Evolutionary conservation across 2,113 vertebrate species (phyloP).

Genomic region (Phyllopteryx taeniolatus): DNA sequence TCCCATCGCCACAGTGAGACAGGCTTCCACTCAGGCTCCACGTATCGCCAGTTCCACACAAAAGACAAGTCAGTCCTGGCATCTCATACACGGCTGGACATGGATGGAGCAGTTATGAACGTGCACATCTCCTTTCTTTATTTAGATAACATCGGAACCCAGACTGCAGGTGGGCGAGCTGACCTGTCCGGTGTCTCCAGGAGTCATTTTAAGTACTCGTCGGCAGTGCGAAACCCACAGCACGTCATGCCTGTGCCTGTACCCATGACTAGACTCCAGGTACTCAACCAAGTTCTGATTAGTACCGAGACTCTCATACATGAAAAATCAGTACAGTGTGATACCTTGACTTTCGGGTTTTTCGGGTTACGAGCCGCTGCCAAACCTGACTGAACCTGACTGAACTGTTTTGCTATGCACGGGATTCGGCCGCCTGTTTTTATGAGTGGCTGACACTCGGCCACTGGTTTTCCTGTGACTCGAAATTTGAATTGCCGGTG

Average conservation of each 20-base stretch:
- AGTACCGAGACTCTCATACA: background rate
- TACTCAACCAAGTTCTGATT: slow-evolving; percentile 26
- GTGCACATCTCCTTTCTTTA: rapidly evolving
- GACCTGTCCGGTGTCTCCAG: slow-evolving; percentile 57
- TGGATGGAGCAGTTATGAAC: background rate
- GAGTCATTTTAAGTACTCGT: slow-evolving; percentile 82
- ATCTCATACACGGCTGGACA: background rate
- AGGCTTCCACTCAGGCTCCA: slow-evolving; percentile 86
- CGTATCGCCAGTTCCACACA: slow-evolving; percentile 71
- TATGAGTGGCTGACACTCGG: too few species aligned
- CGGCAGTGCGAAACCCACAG: slow-evolving; percentile 72
- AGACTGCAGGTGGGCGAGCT: slow-evolving; percentile 78
- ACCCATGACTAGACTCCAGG: slow-evolving; percentile 70
- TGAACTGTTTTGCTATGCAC: too few species aligned
- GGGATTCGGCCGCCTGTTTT: too few species aligned
- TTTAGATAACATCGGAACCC: slow-evolving; percentile 89
- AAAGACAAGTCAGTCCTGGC: slow-evolving; percentile 79
- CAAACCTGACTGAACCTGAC: too few species aligned
- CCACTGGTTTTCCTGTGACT: too few species aligned
- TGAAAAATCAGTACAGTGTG: background rate
- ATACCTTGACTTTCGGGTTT: too few species aligned
- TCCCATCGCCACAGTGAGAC: slow-evolving; percentile 79
- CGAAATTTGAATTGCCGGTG: too few species aligned
- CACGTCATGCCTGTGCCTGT: slow-evolving; percentile 63
- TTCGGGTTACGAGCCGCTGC: too few species aligned